phyloP scores from a whole-genome alignment of 2,888 invertebrate genomes.

The Tetropium fuscum region DNA sequence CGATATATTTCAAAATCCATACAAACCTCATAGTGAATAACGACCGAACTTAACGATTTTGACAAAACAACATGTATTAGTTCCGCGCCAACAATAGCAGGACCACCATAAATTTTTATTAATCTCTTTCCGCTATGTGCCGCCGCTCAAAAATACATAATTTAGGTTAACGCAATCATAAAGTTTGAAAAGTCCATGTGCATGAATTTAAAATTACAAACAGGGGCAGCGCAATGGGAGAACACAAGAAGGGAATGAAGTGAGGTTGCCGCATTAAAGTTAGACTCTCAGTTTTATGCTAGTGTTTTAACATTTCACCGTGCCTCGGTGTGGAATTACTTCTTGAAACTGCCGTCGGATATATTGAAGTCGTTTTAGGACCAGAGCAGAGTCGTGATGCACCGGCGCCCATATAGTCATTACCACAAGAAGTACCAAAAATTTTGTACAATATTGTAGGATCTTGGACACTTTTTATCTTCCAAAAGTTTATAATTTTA shows the following conservation, averaged over 20 bases:
- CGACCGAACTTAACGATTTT: not conserved
- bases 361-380: not conserved
- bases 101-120: constrained; percentile 17
- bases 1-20: not conserved
- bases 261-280: constrained; percentile 10
- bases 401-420: not conserved
- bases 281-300: constrained; percentile 12
- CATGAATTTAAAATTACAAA: constrained; percentile 28
- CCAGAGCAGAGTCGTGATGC: not conserved
- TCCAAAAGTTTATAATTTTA: no score
- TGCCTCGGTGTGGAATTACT: constrained; percentile 4
- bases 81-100: not conserved
- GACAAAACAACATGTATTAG: not conserved
- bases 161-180: constrained; percentile 22
- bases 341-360: constrained; percentile 7
- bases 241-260: constrained; percentile 7
- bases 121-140: constrained; percentile 11
- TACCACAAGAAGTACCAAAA: no score
- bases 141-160: constrained; percentile 17
- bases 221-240: constrained; percentile 19
- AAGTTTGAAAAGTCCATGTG: constrained; percentile 16
- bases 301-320: constrained; percentile 13
- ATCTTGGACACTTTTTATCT: no score
- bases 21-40: not conserved
- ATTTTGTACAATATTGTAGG: no score